Base-by-base conservation (phyloP, 2,797 vertebrate genomes). In the Syngnathus acus region DNA sequence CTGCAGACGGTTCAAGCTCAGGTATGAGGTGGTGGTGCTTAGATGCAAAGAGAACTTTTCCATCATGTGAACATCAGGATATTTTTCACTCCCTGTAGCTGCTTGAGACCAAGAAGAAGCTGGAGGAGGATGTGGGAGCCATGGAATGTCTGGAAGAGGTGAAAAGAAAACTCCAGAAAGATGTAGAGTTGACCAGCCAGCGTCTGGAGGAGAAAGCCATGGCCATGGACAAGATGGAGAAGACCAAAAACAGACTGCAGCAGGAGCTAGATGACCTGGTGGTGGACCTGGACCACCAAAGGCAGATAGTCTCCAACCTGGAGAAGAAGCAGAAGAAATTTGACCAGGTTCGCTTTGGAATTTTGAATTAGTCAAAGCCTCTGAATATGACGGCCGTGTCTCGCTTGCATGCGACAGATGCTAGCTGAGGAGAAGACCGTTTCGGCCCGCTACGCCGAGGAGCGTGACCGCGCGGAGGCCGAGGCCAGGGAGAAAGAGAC, bases 291-390 rank as follows among this genome's bases (percentile, higher is more conserved):
- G 95, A 98, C 75, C 94, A 96, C 67, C 95, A 97, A 73, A 91
- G 95, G 64, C 95, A 97, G 84, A 94, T 94, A 0, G 95, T 96
- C 58, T 97, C 94, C 58, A 97, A 92, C 87, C 69, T 98, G 70
- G 95, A 98, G 82, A 98, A 98, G 78, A 98, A 97, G 74, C 95
- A 98, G 88, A 98, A 97, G 86, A 98, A 96, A 81, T 98, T 98
- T 43, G 95, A 98, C 75, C 95, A 98, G 93, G 95, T 96, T 84
- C 21, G 4, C 40, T 19, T 14, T 23, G 21, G 19, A n/a, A 38
- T 7, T 39, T 51, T 19, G 26, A 21, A 2, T 38, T 7, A 37
- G 26, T 8, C 26, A 8, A 17, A 7, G 7, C 32, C 17, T 17
- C 26, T 7, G 7, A 62, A 42, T 2, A 9, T 17, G 43, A 64